Conservation (phyloP, 2,113 vertebrate species). For the Empidonax alnorum region DNA sequence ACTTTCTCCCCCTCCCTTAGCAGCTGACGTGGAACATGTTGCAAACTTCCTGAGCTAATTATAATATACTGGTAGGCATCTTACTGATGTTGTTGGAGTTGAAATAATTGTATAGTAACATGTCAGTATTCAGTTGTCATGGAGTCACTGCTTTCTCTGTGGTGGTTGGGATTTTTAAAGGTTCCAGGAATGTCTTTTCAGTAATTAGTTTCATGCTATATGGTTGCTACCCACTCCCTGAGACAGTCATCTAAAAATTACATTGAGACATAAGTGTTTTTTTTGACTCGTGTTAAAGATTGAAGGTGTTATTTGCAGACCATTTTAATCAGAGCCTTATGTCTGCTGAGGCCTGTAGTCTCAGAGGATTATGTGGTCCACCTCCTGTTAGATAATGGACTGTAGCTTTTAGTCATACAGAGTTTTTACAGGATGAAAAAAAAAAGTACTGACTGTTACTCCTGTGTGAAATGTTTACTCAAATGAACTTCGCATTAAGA, state of each 20-base stretch:
- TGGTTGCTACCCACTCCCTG: not conserved
- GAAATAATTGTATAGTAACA: not conserved
- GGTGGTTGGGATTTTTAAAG: not conserved
- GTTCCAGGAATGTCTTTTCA: not conserved
- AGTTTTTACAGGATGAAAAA: not conserved
- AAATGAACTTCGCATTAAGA: not conserved
- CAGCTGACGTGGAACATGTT: not conserved
- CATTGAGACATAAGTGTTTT: not conserved
- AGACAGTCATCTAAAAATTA: not conserved
- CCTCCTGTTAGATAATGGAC: not conserved
- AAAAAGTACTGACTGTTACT: not conserved
- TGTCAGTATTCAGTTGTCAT: not conserved
- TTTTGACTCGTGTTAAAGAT: not conserved
- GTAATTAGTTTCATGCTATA: not conserved
- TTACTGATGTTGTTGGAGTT: not conserved
- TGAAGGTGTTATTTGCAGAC: not conserved
- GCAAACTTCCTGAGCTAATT: not conserved
- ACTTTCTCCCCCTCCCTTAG: accelerated
- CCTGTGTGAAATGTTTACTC: not conserved
- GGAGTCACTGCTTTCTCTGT: not conserved
- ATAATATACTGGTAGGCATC: not conserved
- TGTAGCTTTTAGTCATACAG: not conserved
- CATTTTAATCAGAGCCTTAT: not conserved
- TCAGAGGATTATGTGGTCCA: not conserved
- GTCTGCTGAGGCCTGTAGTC: not conserved